Base-by-base conservation (phyloP, 2,888 invertebrate genomes). In the Agelastica alni region DNA sequence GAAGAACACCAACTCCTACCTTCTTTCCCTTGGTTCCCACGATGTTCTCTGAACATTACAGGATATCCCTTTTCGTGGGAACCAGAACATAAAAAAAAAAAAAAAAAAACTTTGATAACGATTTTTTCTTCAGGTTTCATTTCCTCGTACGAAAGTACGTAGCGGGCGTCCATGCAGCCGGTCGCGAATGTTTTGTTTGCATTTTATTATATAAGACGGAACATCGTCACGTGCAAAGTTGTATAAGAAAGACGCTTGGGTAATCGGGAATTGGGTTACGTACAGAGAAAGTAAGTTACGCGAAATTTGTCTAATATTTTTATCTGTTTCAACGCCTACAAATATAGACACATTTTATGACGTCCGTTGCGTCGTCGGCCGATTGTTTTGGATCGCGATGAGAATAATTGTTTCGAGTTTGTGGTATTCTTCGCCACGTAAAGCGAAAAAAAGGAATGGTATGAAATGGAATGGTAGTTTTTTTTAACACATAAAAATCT, bases 241-340 rank as follows among this genome's bases (percentile, higher is more conserved):
- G 59, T 59, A 61, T 61, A 61, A 61, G n/a, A n/a, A n/a, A n/a
- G 57, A 54, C 30, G 53, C 56, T 62, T 62, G 53, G 52, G 62
- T 61, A 62, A 62, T 56, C 57, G 53, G 53, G 65, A 69, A 68
- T 66, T 65, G 63, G 68, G 68, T 68, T 69, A 68, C 60, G 60
- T 62, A 56, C 63, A 63, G 70, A 68, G 69, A 70, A 69, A 69
- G 69, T 69, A 68, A 69, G 69, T 68, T 65, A 64, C 60, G 64
- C 65, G 61, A 60, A 66, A 66, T 67, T 65, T 60, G 64, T 64
- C 65, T 62, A 63, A 63, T 63, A 63, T 61, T 56, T 56, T 57
- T 54, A 52, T 47, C 48, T 60, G 49, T 53, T 54, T 58, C 47
- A n/a, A 55, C 61, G 59, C 60, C 65, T 61, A 62, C 63, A 54